These are phyloP conservation scores for Scrobipalpa costella DNA, from an alignment of 2,888 invertebrate species.

Conservation along the genomic window DNA sequence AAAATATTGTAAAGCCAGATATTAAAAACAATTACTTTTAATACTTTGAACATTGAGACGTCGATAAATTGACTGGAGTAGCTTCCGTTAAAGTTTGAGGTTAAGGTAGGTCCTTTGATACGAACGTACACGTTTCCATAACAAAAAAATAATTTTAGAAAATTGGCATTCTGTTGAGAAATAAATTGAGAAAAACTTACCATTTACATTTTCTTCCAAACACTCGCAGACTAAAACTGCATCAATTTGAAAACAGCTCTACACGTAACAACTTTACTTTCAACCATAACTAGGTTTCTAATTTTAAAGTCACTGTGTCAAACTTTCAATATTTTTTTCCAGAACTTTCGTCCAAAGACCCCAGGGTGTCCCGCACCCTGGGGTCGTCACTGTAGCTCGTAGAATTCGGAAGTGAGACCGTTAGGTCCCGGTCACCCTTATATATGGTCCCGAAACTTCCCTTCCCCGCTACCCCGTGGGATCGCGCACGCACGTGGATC, in stretches of 20 bases:
- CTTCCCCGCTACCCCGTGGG: slow-evolving; percentile 64
- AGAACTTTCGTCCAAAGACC: slow-evolving; percentile 30
- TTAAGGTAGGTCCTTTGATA: too few relatives aligned
- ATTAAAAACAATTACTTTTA: too few relatives aligned
- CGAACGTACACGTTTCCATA: too few relatives aligned
- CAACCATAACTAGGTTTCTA: slow-evolving; percentile 23
- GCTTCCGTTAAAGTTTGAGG: too few relatives aligned
- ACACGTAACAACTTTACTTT: background rate
- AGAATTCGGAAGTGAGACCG: slow-evolving; percentile 64
- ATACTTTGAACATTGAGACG: too few relatives aligned
- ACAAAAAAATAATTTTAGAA: background rate
- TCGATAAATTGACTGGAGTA: too few relatives aligned
- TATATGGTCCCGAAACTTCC: slow-evolving; percentile 64
- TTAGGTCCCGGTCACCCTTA: slow-evolving; percentile 49
- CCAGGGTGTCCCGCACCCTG: slow-evolving; percentile 68
- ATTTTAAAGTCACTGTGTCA: slow-evolving; percentile 39
- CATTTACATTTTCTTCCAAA: background rate
- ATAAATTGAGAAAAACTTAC: background rate
- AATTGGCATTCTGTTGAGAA: background rate
- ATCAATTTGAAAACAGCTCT: background rate
- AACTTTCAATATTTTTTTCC: background rate
- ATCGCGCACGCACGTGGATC: slow-evolving; percentile 70
- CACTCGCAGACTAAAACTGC: background rate
- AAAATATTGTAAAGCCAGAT: background rate
- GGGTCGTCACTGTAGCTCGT: slow-evolving; percentile 57